These are phyloP conservation scores for Pseudochirops corinnae DNA, from an alignment of 2,797 vertebrate species.

Conservation along the genomic window DNA sequence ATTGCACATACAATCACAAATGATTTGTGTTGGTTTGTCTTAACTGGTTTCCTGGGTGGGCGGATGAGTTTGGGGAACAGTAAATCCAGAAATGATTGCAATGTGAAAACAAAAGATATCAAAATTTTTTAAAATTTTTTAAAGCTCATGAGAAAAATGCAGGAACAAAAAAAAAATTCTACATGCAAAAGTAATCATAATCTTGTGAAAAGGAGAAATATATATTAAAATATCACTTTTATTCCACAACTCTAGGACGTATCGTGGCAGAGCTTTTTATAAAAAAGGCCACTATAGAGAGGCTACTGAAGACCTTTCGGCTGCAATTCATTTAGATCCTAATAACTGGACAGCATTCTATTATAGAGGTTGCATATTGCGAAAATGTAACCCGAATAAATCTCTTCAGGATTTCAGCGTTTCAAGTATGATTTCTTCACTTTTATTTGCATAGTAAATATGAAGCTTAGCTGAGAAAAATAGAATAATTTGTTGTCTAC, in stretches of 20 bases:
- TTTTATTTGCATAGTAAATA: not conserved
- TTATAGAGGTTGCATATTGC: slow-evolving; percentile 86
- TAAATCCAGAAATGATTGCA: not conserved
- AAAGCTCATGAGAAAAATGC: slow-evolving; percentile 22
- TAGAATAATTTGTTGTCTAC: not conserved
- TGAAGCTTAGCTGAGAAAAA: not conserved
- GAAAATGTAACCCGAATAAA: slow-evolving; percentile 80
- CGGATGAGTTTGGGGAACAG: not conserved
- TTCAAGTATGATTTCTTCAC: slow-evolving; percentile 84
- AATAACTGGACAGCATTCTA: slow-evolving; percentile 87
- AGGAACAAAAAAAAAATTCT: slow-evolving; percentile 37
- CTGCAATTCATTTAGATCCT: slow-evolving; percentile 86
- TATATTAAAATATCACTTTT: slow-evolving; percentile 44
- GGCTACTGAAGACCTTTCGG: slow-evolving; percentile 84
- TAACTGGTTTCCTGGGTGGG: not conserved
- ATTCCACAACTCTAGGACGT: slow-evolving; percentile 80
- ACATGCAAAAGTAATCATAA: slow-evolving; percentile 40
- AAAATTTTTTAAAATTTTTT: not conserved
- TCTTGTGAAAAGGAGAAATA: slow-evolving; percentile 33
- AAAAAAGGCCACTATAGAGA: slow-evolving; percentile 81
- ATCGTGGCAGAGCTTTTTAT: slow-evolving; percentile 85
- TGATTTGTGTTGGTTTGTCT: not conserved
- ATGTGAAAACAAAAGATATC: not conserved
- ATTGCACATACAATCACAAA: not conserved
- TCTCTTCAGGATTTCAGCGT: slow-evolving; percentile 88